Evolutionary conservation across 2,113 vertebrate species (phyloP).

Genomic region (Eudyptes chrysolophus): DNA sequence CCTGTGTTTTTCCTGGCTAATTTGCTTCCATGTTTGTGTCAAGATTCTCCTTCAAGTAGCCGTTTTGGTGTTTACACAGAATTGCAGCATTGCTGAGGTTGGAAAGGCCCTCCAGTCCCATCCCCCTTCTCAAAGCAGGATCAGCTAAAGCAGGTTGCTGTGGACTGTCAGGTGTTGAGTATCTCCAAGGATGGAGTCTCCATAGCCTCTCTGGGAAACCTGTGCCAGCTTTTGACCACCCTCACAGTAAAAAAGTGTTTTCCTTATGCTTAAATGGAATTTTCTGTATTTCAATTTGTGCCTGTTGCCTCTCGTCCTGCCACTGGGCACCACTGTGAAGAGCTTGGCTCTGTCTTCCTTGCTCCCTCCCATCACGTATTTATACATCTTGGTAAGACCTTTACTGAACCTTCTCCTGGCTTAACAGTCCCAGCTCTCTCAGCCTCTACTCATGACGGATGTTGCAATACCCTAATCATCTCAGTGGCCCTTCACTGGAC

Average conservation of each 20-base stretch:
- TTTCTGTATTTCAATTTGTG: not conserved
- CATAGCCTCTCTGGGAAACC: not conserved
- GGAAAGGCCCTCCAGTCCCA: not conserved
- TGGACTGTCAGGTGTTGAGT: not conserved
- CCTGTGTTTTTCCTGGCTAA: not conserved
- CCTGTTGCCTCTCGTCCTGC: fast-evolving
- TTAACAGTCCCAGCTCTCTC: not conserved
- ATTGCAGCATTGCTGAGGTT: not conserved
- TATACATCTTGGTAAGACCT: not conserved
- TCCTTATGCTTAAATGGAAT: not conserved
- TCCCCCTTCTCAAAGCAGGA: not conserved
- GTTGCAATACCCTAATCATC: not conserved
- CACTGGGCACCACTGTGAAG: not conserved
- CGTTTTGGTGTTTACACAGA: not conserved
- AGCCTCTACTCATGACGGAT: not conserved
- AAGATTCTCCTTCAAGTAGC: not conserved
- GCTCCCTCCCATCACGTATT: not conserved
- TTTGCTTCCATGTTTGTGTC: not conserved
- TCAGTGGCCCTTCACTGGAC: not conserved
- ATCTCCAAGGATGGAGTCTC: not conserved
- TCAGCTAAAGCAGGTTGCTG: not conserved
- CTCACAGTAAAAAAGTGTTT: not conserved
- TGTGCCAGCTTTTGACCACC: not conserved
- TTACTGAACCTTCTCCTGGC: not conserved
- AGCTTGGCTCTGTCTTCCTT: not conserved